A percentile compares a stretch with the other conserved stretches of the same genome.
phyloP scores from a whole-genome alignment of 2,888 invertebrate species.

The Autographa gamma region DNA sequence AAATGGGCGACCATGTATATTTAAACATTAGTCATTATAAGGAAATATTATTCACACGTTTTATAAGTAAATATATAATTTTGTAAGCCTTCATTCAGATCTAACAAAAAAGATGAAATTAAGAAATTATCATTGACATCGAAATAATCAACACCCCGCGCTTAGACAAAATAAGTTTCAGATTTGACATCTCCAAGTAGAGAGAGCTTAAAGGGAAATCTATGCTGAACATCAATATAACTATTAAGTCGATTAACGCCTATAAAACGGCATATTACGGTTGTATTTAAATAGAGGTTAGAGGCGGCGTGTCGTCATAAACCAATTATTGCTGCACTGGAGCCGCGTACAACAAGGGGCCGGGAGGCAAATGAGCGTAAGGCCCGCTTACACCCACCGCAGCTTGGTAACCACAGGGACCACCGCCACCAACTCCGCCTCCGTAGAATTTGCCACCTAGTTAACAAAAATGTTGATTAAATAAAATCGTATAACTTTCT shows the following conservation, averaged over 20 bases:
- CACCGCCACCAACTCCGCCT: conserved; percentile 89
- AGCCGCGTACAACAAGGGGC: conserved; percentile 89
- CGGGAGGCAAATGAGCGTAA: conserved; percentile 90
- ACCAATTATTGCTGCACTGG: conserved; percentile 92
- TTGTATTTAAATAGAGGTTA: conserved; percentile 45
- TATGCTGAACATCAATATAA: conserved; percentile 58
- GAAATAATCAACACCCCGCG: conserved; percentile 68
- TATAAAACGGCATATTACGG: conserved; percentile 43
- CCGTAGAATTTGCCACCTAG: conserved; percentile 93
- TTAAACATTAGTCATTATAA: conserved; percentile 49
- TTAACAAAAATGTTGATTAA: conserved; percentile 6
- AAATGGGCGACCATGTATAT: conserved; percentile 50
- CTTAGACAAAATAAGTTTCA: conserved; percentile 53
- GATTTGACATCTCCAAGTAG: conserved; percentile 68
- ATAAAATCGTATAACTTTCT: neutral
- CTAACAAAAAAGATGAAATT: conserved; percentile 74
- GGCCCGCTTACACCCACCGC: conserved; percentile 90
- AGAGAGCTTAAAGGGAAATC: conserved; percentile 59
- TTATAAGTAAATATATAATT: conserved; percentile 62
- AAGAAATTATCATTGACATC: conserved; percentile 66
- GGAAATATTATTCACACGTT: conserved; percentile 55
- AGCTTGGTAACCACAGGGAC: conserved; percentile 91
- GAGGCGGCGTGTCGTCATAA: conserved; percentile 48
- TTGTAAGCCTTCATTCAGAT: conserved; percentile 84
- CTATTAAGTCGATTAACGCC: conserved; percentile 51